Evolutionary conservation across 2,113 vertebrate genomes (phyloP), one percentile per base, ranked within the genome.

Genomic region (Cottus gobio): DNA sequence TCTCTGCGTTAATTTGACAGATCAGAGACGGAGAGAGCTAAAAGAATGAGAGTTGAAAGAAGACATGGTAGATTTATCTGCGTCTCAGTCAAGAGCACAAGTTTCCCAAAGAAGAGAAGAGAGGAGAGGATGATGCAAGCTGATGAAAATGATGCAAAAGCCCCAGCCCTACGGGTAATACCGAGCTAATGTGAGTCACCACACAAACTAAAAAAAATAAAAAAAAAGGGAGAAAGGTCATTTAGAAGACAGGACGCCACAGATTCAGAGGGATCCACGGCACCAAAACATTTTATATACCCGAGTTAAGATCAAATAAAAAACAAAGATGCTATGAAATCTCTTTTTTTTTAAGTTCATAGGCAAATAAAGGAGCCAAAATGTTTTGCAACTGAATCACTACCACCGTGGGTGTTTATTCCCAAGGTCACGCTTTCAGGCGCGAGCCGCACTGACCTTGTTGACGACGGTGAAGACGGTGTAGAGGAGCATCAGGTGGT

Each of bases 401-500:
- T 8, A 42, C 0, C 50, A 15, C 36, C 58, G 31, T 56, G n/a
- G n/a, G 16, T 22, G 18, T 22, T 46, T 11, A 79, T 24, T 58
- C 30, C 37, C 30, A 70, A 50, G 26, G n/a, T 70, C 66, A 30
- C 22, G 46, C 36, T 5, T 24, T 24, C 54, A 0, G 5, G n/a
- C 31, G 22, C 5, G 22, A 67, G 28, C 5, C 24, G 11, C 26
- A 85, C 91, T 81, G 94, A 99, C 98, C 97, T 98, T 98, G 87
- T 94, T 95, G 81, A 92, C 73, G 18, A 99, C 95, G 46, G 95
- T 94, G 86, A 98, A 97, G 86, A 95, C 0, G 4, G 97, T 98
- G 84, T 97, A 99, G 60, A 97, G 57, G 73, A 99, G 96, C 95
- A 99, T 91, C 56, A 99, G 96, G 86, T 97, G 95, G 65, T 96